Evolutionary conservation across 2,113 vertebrate species (phyloP).

Genomic region (Gnathonemus longibarbis): DNA sequence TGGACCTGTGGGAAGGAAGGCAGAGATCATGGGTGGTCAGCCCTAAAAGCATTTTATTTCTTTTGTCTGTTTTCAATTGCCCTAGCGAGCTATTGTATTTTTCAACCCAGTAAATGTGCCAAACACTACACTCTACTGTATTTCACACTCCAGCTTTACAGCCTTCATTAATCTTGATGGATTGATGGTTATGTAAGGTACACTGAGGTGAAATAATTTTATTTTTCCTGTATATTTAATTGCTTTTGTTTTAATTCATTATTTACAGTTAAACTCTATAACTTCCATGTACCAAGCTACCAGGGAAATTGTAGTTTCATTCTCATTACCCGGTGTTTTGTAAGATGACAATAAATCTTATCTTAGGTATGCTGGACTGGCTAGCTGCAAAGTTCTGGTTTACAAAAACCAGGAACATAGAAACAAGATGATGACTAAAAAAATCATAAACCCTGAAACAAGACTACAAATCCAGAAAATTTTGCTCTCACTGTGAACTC

Average conservation of each 20-base stretch:
- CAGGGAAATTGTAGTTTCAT: not conserved
- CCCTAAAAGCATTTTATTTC: not conserved
- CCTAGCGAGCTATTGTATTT: not conserved
- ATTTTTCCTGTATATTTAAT: not conserved
- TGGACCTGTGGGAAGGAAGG: too few relatives aligned
- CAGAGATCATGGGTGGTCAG: too few relatives aligned
- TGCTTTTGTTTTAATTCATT: not conserved
- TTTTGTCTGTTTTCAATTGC: not conserved
- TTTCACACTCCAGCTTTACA: not conserved
- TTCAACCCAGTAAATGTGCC: not conserved
- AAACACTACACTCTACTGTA: not conserved
- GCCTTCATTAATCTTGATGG: not conserved
- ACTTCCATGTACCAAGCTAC: not conserved
- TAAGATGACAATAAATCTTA: not conserved
- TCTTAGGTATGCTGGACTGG: not conserved
- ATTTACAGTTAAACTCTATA: not conserved
- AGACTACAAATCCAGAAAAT: not conserved
- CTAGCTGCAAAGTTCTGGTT: not conserved
- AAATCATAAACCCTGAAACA: not conserved
- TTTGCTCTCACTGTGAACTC: not conserved
- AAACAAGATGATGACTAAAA: not conserved
- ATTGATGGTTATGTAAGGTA: not conserved
- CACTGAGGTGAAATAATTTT: not conserved
- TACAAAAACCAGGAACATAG: not conserved
- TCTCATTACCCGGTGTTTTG: not conserved